Conservation (phyloP, 2,888 invertebrate genomes). For the Ochropleura leucogaster region DNA sequence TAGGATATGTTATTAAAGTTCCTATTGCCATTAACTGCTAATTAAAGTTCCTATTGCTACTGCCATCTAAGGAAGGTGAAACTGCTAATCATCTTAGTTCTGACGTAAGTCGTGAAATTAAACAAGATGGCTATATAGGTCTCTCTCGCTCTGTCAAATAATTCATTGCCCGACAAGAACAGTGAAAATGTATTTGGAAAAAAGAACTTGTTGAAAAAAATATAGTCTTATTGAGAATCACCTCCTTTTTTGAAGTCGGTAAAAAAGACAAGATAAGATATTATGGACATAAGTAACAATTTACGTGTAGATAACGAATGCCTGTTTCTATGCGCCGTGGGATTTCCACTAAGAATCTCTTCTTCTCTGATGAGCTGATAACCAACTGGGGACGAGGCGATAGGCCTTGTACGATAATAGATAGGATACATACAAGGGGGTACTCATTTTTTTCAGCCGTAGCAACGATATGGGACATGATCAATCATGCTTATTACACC, state of each 20-base stretch:
- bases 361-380: background rate
- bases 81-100: background rate
- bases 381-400: background rate
- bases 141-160: no score
- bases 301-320: background rate
- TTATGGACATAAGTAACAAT: no score
- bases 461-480: background rate
- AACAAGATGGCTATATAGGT: background rate
- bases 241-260: no score
- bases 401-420: constrained; percentile 1
- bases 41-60: constrained; percentile 12
- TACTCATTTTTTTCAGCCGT: background rate
- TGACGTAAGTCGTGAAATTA: background rate
- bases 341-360: background rate
- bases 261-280: no score
- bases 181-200: no score
- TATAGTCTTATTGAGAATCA: no score
- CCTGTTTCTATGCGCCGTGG: no score
- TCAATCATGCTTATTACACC: background rate
- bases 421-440: constrained; percentile 1
- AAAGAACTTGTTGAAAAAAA: no score
- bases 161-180: background rate
- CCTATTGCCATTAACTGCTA: background rate
- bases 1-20: constrained; percentile 18
- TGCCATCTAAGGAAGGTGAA: constrained; percentile 21